These are phyloP conservation scores for Euzetes globulus DNA, from an alignment of 2,888 invertebrate species.

Conservation along the genomic window DNA sequence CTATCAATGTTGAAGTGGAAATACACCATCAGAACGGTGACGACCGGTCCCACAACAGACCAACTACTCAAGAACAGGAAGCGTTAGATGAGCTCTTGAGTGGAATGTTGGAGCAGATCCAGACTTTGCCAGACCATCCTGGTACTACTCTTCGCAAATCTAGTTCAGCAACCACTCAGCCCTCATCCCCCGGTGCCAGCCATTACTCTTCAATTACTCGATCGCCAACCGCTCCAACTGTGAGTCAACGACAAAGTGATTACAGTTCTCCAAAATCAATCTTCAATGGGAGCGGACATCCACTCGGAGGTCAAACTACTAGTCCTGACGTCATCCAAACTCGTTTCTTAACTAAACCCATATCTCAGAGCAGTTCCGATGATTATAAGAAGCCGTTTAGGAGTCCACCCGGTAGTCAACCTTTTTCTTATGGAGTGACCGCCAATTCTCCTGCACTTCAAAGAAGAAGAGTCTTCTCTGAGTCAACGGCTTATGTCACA, in stretches of 20 bases:
- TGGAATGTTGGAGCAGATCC: conserved; percentile 78
- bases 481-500: conserved; percentile 33
- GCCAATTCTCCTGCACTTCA: conserved; percentile 39
- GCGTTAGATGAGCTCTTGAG: conserved; percentile 69
- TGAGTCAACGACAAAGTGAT: background rate
- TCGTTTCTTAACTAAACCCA: conserved; percentile 30
- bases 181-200: background rate
- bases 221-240: background rate
- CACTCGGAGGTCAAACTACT: conserved; percentile 1
- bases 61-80: conserved; percentile 49
- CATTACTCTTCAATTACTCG: conserved; percentile 4
- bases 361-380: conserved; percentile 35
- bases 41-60: conserved; percentile 49
- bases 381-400: conserved; percentile 61
- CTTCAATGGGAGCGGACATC: background rate
- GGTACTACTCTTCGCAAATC: conserved; percentile 15
- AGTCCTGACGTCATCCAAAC: conserved; percentile 21
- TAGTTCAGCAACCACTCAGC: background rate
- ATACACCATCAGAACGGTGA: conserved; percentile 40
- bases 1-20: conserved; percentile 41
- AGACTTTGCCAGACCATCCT: conserved; percentile 61
- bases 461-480: conserved; percentile 38
- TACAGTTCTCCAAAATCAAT: conserved; percentile 13
- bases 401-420: conserved; percentile 78
- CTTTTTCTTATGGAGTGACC: conserved; percentile 72